Conservation (phyloP, 2,888 invertebrate genomes). For the Gnatocerus cornutus region DNA sequence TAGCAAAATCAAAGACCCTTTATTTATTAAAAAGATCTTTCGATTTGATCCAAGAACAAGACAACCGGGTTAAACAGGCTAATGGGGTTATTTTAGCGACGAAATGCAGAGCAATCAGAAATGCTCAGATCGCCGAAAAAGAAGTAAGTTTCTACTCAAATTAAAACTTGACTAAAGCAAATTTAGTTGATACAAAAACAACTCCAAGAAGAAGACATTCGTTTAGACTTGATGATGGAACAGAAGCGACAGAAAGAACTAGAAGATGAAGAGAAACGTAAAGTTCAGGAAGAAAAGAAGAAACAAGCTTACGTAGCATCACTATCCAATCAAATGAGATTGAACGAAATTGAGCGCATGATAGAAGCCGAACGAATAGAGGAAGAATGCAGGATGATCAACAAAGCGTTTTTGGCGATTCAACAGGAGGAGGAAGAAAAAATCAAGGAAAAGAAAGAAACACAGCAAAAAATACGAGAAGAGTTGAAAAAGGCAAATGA, state of each 20-base stretch:
- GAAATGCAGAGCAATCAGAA: slow-evolving; percentile 88
- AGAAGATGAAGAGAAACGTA: slow-evolving; percentile 73
- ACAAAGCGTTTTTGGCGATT: slow-evolving; percentile 77
- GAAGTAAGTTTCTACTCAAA: slow-evolving; percentile 59
- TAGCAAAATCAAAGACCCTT: slow-evolving; percentile 71
- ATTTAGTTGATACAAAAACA: slow-evolving; percentile 74
- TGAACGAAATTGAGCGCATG: slow-evolving; percentile 72
- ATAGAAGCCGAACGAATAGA: slow-evolving; percentile 80
- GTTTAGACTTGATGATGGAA: slow-evolving; percentile 82
- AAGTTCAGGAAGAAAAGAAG: slow-evolving; percentile 65
- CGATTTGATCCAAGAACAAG: slow-evolving; percentile 74
- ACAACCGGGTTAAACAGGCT: slow-evolving; percentile 80
- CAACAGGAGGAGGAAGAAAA: slow-evolving; percentile 78
- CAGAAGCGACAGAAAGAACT: slow-evolving; percentile 77
- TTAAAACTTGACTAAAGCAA: too few relatives aligned
- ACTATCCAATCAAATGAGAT: slow-evolving; percentile 72
- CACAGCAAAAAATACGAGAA: slow-evolving; percentile 74
- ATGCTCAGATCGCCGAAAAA: slow-evolving; percentile 85
- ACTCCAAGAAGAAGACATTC: slow-evolving; percentile 73
- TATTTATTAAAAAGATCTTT: slow-evolving; percentile 73
- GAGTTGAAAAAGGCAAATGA: slow-evolving; percentile 77
- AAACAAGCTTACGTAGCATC: slow-evolving; percentile 63
- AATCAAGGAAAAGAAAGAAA: slow-evolving; percentile 73
- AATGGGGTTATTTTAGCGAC: slow-evolving; percentile 87
- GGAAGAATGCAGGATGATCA: slow-evolving; percentile 79